Base-by-base conservation (phyloP, 2,888 invertebrate species). In the Meliscaeva auricollis region DNA sequence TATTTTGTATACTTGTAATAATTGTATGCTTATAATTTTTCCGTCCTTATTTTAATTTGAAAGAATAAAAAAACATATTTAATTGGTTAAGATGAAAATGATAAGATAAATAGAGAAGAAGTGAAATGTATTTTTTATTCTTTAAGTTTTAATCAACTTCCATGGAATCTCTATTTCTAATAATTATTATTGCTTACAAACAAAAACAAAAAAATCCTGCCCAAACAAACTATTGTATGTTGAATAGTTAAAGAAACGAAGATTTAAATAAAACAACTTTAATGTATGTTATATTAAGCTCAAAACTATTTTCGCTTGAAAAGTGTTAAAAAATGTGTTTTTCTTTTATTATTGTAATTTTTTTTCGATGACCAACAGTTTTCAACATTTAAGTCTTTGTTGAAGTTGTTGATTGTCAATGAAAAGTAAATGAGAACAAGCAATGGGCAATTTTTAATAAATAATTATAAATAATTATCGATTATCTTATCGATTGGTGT, bases 191-290 rank as follows among this genome's bases (percentile, higher is more conserved):
- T 70, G 84, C 72, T 75, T 79, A n/a, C n/a, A n/a, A n/a, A n/a
- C n/a, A n/a, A n/a, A n/a, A n/a, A n/a, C n/a, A 60, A 78, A 78
- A 41, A 66, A 72, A 72, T 84, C 84, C 84, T 84, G 84, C 75
- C 84, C 70, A 62, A 48, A 32, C 17, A 54, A 79, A 84, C 72
- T 66, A 84, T 72, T 75, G 75, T 48, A 79, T 68, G 79, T 79
- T 75, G 41, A 76, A 79, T 84, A 79, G 70, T 79, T 48, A 68
- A 75, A 77, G 13, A 83, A 83, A 76, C 64, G 79, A 79, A 75
- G 20, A 79, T 75, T 72, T 74, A 62, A 82, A 50, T 68, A 60
- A 73, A 73, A 60, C 3, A 30, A 17, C 52, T 76, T 48, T n/a
- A n/a, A 46, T 3, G 3, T 26, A 26, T 26, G 26, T 13, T 44